Percentiles rank a stretch among this genome's conserved stretches.
These are phyloP conservation scores for Neoaliturus tenellus DNA, from an alignment of 2,888 invertebrate species.

Conservation along the genomic window DNA sequence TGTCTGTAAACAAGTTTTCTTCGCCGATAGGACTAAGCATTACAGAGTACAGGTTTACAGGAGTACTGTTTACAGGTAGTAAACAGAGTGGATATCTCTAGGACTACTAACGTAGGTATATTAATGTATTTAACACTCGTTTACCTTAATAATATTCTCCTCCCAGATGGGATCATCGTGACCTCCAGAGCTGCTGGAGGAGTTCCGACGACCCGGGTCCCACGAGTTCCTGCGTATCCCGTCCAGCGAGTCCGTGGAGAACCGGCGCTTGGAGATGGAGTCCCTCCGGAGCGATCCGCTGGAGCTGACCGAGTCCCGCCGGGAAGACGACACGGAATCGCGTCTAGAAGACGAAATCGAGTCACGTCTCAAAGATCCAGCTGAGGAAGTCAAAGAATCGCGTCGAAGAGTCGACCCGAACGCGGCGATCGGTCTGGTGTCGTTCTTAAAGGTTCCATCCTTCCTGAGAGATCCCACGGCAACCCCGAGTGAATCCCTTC, in stretches of 20 bases:
- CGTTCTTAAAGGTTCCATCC: constrained; percentile 58
- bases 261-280: constrained; percentile 73
- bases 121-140: no score
- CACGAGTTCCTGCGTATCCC: constrained; percentile 80
- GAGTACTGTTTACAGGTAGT: no score
- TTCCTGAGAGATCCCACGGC: constrained; percentile 73
- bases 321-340: constrained; percentile 75
- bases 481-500: constrained; percentile 76
- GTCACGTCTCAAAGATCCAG: constrained; percentile 72
- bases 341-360: constrained; percentile 67
- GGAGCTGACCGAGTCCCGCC: constrained; percentile 68
- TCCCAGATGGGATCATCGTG: constrained; percentile 79
- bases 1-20: no score
- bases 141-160: constrained; percentile 70
- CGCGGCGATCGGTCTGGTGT: constrained; percentile 80
- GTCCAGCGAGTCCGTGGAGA: constrained; percentile 84
- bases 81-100: no score
- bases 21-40: no score
- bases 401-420: constrained; percentile 82
- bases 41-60: no score
- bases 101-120: no score
- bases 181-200: constrained; percentile 77
- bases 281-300: constrained; percentile 69
- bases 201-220: constrained; percentile 80
- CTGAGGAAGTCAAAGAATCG: constrained; percentile 74